A percentile compares a stretch with the other conserved stretches of the same genome.
Conservation (phyloP, 2,888 invertebrate species). For the Agonum fuliginosum region DNA sequence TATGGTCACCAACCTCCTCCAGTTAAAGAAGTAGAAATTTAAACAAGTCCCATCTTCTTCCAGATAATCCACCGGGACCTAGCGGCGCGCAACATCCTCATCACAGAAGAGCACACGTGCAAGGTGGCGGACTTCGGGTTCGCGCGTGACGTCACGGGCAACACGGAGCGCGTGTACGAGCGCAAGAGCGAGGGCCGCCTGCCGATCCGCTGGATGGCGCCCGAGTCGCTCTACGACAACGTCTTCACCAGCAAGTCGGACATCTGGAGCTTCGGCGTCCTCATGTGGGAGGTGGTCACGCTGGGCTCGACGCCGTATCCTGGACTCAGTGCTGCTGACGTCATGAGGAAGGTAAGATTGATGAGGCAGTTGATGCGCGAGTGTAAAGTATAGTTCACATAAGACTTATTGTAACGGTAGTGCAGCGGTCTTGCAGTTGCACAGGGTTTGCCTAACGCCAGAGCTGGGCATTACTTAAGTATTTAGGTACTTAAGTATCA, state of each 20-base stretch:
- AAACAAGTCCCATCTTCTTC: conserved; percentile 64
- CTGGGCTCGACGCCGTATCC: conserved; percentile 97
- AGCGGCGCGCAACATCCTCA: conserved; percentile 91
- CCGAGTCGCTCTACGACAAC: conserved; percentile 95
- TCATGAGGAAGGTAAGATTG: conserved; percentile 86
- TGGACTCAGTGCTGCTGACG: conserved; percentile 92
- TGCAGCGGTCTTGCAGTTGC: too few species aligned
- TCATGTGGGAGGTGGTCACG: conserved; percentile 97
- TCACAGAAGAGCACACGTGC: conserved; percentile 90
- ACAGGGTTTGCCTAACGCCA: too few species aligned
- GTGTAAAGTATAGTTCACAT: background rate
- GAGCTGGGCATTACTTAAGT: too few species aligned
- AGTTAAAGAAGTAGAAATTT: too few species aligned
- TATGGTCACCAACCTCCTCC: too few species aligned
- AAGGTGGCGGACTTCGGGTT: conserved; percentile 97
- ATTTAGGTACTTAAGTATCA: too few species aligned
- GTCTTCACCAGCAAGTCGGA: conserved; percentile 95
- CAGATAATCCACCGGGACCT: conserved; percentile 93
- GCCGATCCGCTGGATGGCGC: conserved; percentile 94
- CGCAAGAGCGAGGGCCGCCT: conserved; percentile 85
- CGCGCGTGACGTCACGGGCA: conserved; percentile 86
- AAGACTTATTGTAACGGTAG: too few species aligned
- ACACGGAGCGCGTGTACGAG: conserved; percentile 89
- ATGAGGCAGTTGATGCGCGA: background rate
- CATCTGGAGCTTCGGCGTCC: conserved; percentile 96